These are phyloP conservation scores for Pogonocichla stellata DNA, from an alignment of 2,113 vertebrate genomes.

Conservation along the genomic window DNA sequence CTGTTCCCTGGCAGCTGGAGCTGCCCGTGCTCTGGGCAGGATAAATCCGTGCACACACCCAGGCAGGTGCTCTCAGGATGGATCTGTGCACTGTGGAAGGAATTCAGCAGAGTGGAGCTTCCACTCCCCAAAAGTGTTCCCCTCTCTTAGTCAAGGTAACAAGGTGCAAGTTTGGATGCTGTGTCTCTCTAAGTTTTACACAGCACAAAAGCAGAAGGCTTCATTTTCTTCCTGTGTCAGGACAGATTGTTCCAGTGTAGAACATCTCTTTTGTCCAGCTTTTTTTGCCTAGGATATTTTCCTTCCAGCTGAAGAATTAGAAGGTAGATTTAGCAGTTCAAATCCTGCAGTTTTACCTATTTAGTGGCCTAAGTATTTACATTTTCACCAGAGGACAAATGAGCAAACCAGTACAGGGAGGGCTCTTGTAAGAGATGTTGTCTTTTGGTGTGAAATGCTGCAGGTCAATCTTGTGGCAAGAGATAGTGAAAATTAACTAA, in stretches of 20 bases:
- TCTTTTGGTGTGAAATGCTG: background rate
- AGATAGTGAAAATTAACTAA: background rate
- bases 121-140: background rate
- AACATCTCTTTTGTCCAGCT: background rate
- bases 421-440: background rate
- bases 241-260: background rate
- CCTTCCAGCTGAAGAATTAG: background rate
- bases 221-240: background rate
- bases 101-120: background rate
- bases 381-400: background rate
- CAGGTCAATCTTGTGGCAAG: background rate
- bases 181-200: background rate
- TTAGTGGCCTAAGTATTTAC: background rate
- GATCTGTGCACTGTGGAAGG: background rate
- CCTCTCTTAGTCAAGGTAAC: background rate
- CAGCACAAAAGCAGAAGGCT: background rate
- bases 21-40: fast-evolving
- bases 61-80: fast-evolving
- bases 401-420: background rate
- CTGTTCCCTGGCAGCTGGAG: background rate
- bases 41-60: background rate
- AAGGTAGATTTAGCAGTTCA: background rate
- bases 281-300: background rate
- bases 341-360: background rate
- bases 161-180: background rate